These are phyloP conservation scores for Selenia dentaria DNA, from an alignment of 2,888 invertebrate species.

Conservation along the genomic window DNA sequence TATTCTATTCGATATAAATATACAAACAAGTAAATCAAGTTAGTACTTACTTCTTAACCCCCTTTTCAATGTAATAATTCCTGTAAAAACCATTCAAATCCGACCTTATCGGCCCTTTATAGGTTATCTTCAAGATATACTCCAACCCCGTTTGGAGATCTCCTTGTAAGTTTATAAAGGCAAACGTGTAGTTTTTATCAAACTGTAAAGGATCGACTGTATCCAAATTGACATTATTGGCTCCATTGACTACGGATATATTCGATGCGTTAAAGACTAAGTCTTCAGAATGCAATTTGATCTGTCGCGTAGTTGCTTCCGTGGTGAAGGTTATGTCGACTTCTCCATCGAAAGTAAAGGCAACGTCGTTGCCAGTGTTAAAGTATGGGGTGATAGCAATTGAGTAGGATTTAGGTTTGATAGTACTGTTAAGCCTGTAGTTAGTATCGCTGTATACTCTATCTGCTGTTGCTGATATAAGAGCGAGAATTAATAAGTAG, in stretches of 20 bases:
- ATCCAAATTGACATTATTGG: slow-evolving; percentile 39
- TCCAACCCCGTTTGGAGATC: slow-evolving; percentile 56
- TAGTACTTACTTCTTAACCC: slow-evolving; percentile 77
- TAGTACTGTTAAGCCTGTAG: slow-evolving; percentile 64
- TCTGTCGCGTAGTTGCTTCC: slow-evolving; percentile 49
- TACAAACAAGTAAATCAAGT: no score
- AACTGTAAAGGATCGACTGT: slow-evolving; percentile 54
- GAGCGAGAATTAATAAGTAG: slow-evolving; percentile 39
- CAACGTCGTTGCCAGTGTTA: slow-evolving; percentile 57
- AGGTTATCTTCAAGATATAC: slow-evolving; percentile 79
- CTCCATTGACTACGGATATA: slow-evolving; percentile 49
- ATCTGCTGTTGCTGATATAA: slow-evolving; percentile 43
- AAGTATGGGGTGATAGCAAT: slow-evolving; percentile 82
- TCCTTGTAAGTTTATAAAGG: slow-evolving; percentile 67
- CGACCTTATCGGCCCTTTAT: slow-evolving; percentile 80
- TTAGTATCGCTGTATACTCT: slow-evolving; percentile 53
- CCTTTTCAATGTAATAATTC: slow-evolving; percentile 80
- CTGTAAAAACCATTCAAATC: slow-evolving; percentile 86
- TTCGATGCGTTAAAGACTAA: slow-evolving; percentile 51
- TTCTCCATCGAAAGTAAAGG: slow-evolving; percentile 77
- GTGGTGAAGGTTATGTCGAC: slow-evolving; percentile 67
- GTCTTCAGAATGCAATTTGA: slow-evolving; percentile 70
- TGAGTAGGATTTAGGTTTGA: slow-evolving; percentile 81
- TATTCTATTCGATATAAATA: no score
- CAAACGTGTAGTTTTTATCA: slow-evolving; percentile 70